These are phyloP conservation scores for Microplitis demolitor DNA, from an alignment of 1,140 invertebrate species.

Conservation along the genomic window DNA sequence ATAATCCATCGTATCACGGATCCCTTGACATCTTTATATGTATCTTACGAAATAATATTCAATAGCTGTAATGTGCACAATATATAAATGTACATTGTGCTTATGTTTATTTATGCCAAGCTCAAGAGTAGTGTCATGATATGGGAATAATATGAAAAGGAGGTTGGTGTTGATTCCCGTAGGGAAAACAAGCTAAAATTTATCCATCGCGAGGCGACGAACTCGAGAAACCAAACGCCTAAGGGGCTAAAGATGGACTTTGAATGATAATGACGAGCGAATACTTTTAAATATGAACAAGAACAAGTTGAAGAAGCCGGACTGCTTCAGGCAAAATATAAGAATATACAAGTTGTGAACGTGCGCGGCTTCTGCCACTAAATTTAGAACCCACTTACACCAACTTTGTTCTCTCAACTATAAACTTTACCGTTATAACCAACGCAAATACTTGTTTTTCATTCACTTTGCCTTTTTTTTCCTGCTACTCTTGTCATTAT, in stretches of 20 bases:
- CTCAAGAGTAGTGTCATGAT: too few relatives aligned
- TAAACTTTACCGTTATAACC: too few relatives aligned
- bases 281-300: not conserved
- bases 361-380: not conserved
- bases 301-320: not conserved
- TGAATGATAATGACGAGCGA: conserved; percentile 15
- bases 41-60: too few relatives aligned
- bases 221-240: not conserved
- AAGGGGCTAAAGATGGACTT: conserved; percentile 12
- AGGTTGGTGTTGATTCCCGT: not conserved
- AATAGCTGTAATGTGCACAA: too few relatives aligned
- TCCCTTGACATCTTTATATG: too few relatives aligned
- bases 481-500: too few relatives aligned
- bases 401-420: not conserved
- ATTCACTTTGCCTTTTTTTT: too few relatives aligned
- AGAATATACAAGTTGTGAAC: not conserved
- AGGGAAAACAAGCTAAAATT: not conserved
- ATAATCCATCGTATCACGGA: too few relatives aligned
- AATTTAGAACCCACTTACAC: conserved; percentile 8
- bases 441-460: too few relatives aligned
- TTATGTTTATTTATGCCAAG: too few relatives aligned
- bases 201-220: not conserved
- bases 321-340: not conserved
- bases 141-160: too few relatives aligned
- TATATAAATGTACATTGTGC: too few relatives aligned